Percentiles rank a stretch among this genome's conserved stretches.
phyloP scores from a whole-genome alignment of 2,888 invertebrate species.

The Drosophila nigricruria region DNA sequence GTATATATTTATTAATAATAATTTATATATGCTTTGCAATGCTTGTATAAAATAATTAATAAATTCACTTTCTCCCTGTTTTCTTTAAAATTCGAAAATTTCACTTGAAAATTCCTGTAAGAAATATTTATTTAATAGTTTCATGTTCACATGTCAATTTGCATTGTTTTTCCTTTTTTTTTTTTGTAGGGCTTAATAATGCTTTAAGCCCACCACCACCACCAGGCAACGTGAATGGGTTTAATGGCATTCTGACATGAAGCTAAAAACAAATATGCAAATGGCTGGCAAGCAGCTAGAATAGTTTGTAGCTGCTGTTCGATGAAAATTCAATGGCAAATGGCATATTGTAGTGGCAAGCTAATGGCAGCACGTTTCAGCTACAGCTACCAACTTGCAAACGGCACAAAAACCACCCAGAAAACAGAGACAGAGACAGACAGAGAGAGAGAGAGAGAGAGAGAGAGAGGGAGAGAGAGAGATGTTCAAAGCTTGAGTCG shows the following conservation, averaged over 20 bases:
- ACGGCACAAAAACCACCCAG: conserved; percentile 20
- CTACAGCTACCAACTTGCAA: conserved; percentile 15
- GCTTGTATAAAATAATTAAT: too few relatives aligned
- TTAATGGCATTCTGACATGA: conserved; percentile 65
- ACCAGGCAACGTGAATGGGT: conserved; percentile 11
- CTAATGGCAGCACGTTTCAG: conserved; percentile 73
- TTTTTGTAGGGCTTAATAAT: conserved; percentile 10
- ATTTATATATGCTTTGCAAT: too few relatives aligned
- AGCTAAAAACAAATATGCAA: conserved; percentile 77
- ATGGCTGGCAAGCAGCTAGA: conserved; percentile 65
- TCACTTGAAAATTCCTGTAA: conserved; percentile 2
- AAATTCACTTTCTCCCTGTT: too few relatives aligned
- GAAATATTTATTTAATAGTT: conserved; percentile 48
- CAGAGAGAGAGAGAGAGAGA: not conserved
- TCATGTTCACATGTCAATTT: conserved; percentile 73
- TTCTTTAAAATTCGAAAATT: too few relatives aligned
- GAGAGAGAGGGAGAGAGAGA: not conserved
- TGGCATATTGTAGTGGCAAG: conserved; percentile 74
- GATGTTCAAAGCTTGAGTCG: not conserved
- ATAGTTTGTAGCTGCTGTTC: conserved; percentile 64
- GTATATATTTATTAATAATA: too few relatives aligned
- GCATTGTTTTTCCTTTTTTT: conserved; percentile 37
- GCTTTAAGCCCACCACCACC: conserved; percentile 29
- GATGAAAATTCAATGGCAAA: conserved; percentile 77
- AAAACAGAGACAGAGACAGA: too few relatives aligned